A percentile compares a stretch with the other conserved stretches of the same genome.
These are phyloP conservation scores for Callyntrura guangdongensis DNA, from an alignment of 2,888 invertebrate genomes.

Conservation along the genomic window DNA sequence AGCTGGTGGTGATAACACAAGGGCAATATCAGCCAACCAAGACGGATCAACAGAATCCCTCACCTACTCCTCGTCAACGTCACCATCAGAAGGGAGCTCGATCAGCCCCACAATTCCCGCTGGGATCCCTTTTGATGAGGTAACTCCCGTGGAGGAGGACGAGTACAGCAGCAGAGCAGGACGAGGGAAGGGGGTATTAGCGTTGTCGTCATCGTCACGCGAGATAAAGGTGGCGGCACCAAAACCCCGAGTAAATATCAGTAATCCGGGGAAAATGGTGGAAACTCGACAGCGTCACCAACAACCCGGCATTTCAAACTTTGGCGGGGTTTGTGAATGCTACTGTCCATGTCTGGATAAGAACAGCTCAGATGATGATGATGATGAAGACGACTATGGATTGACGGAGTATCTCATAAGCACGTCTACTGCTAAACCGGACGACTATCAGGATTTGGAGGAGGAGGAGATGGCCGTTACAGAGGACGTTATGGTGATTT, in stretches of 20 bases:
- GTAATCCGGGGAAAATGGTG: not conserved
- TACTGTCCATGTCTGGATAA: constrained; percentile 82
- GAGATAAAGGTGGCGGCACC: too few species aligned
- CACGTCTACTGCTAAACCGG: not conserved
- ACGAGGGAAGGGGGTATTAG: too few species aligned
- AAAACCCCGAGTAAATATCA: too few species aligned
- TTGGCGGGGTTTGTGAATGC: constrained; percentile 82
- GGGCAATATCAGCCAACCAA: not conserved
- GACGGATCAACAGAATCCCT: constrained; percentile 6
- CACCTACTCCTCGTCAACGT: not conserved
- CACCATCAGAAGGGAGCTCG: not conserved
- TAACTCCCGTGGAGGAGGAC: not conserved
- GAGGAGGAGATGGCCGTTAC: not conserved
- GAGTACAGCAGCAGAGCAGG: constrained; percentile 2
- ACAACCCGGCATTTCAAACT: constrained; percentile 7
- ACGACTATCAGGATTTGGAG: not conserved
- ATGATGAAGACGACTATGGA: constrained; percentile 61
- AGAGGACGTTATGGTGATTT: constrained; percentile 11
- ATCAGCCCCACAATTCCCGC: not conserved
- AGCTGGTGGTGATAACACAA: not conserved
- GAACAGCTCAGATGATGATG: constrained; percentile 3
- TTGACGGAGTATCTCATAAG: constrained; percentile 31
- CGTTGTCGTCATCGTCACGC: too few species aligned
- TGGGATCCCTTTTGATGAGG: not conserved
- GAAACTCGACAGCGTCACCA: not conserved